Conservation (phyloP, 2,113 vertebrate genomes). For the Sialia sialis region DNA sequence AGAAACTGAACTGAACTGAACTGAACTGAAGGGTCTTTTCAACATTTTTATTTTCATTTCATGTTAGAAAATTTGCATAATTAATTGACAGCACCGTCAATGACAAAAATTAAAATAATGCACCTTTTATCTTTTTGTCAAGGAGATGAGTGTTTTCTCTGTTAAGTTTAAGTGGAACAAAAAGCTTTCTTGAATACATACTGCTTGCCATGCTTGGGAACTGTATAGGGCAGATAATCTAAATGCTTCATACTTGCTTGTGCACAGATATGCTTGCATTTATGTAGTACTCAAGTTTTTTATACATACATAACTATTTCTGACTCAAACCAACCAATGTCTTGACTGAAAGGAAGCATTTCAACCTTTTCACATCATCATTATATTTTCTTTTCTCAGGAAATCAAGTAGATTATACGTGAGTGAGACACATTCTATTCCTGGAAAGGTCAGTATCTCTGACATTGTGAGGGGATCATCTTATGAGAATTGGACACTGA, state of each 20-base stretch:
- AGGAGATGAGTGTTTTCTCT: background rate
- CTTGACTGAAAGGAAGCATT: background rate
- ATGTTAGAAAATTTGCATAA: background rate
- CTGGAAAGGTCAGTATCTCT: background rate
- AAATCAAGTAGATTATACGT: background rate
- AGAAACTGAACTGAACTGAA: background rate
- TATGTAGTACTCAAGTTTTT: background rate
- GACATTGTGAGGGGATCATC: background rate
- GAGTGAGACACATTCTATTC: background rate
- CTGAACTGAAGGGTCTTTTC: background rate
- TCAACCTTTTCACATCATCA: background rate
- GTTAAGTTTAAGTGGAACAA: background rate
- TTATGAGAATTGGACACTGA: background rate
- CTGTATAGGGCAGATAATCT: background rate
- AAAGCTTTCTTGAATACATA: background rate
- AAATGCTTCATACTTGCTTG: background rate
- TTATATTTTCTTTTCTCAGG: background rate
- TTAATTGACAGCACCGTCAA: background rate
- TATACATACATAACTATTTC: background rate
- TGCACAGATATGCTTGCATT: background rate
- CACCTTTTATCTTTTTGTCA: background rate
- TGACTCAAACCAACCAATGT: background rate
- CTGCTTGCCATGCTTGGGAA: background rate
- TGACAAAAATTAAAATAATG: background rate
- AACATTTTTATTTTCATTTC: background rate